phyloP scores from a whole-genome alignment of 2,888 invertebrate genomes.

The Arrhopalites spinosus region DNA sequence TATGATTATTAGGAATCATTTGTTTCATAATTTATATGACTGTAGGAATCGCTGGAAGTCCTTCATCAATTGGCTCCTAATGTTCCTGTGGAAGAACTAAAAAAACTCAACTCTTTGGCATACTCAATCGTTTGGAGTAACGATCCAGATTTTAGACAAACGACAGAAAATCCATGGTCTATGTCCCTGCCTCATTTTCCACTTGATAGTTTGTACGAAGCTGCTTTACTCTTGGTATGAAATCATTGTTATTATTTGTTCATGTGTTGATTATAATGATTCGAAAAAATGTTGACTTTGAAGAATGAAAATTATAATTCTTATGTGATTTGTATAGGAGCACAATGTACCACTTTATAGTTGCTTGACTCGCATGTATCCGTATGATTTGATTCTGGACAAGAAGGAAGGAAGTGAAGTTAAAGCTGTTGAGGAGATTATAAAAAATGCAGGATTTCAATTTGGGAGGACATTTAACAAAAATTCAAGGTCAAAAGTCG shows the following conservation, averaged over 20 bases:
- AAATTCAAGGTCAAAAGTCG: background rate
- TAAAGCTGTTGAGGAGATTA: slow-evolving; percentile 72
- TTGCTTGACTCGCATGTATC: slow-evolving; percentile 78
- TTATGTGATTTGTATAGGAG: slow-evolving; percentile 16
- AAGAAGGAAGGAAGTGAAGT: slow-evolving; percentile 68
- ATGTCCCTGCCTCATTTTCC: slow-evolving; percentile 86
- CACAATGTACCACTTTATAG: slow-evolving; percentile 68
- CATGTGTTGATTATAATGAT: too few species aligned
- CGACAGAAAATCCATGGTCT: slow-evolving; percentile 43
- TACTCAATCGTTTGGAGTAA: slow-evolving; percentile 69
- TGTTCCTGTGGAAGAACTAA: slow-evolving; percentile 65
- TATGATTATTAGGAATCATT: too few species aligned
- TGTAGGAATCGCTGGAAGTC: slow-evolving; percentile 66
- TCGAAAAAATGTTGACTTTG: too few species aligned
- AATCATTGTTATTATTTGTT: too few species aligned
- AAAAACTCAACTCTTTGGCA: slow-evolving; percentile 74
- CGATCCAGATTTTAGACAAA: slow-evolving; percentile 63
- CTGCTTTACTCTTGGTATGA: slow-evolving; percentile 71
- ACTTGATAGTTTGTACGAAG: slow-evolving; percentile 73
- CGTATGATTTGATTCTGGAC: slow-evolving; percentile 77
- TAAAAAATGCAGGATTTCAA: slow-evolving; percentile 68
- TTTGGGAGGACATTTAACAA: slow-evolving; percentile 18
- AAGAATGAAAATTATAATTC: background rate
- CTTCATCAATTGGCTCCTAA: slow-evolving; percentile 64
- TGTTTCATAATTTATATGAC: background rate